Evolutionary conservation across 2,888 invertebrate species (phyloP).

Genomic region (Epinotia ramella): DNA sequence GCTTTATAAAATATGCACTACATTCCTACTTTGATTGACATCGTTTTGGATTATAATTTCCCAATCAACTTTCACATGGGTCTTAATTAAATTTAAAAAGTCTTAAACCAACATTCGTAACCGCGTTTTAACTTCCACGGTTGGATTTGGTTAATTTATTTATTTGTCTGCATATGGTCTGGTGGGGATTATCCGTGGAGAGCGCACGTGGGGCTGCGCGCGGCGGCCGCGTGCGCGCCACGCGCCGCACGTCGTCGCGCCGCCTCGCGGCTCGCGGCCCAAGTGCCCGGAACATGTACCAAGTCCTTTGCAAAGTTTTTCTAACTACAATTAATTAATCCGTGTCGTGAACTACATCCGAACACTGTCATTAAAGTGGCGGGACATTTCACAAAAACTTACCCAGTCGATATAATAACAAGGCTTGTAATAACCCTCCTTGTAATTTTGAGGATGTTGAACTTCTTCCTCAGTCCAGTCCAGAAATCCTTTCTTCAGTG

Average conservation of each 20-base stretch:
- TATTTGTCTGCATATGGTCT: slow-evolving; percentile 77
- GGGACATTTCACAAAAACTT: slow-evolving; percentile 8
- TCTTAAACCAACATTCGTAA: slow-evolving; percentile 55
- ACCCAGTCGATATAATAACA: slow-evolving; percentile 14
- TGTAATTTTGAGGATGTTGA: slow-evolving; percentile 5
- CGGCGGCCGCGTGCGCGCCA: slow-evolving; percentile 57
- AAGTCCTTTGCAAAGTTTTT: slow-evolving; percentile 75
- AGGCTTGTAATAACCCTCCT: background rate
- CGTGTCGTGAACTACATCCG: slow-evolving; percentile 64
- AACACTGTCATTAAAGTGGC: slow-evolving; percentile 55
- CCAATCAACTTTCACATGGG: slow-evolving; percentile 65
- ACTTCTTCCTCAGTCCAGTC: no score
- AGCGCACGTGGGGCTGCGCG: slow-evolving; percentile 52
- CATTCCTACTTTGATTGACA: slow-evolving; percentile 28
- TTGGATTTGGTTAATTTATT: slow-evolving; percentile 79
- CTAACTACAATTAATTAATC: slow-evolving; percentile 81
- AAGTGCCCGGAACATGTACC: slow-evolving; percentile 74
- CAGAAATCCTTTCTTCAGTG: background rate
- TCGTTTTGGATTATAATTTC: slow-evolving; percentile 19
- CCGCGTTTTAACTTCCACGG: slow-evolving; percentile 57
- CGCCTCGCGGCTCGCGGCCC: slow-evolving; percentile 59
- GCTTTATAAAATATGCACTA: slow-evolving; percentile 17
- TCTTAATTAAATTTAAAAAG: slow-evolving; percentile 61
- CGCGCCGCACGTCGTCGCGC: slow-evolving; percentile 62
- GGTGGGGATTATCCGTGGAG: slow-evolving; percentile 72